Conservation (phyloP, 2,797 vertebrate genomes). For the Chlorospingus flavigularis region DNA sequence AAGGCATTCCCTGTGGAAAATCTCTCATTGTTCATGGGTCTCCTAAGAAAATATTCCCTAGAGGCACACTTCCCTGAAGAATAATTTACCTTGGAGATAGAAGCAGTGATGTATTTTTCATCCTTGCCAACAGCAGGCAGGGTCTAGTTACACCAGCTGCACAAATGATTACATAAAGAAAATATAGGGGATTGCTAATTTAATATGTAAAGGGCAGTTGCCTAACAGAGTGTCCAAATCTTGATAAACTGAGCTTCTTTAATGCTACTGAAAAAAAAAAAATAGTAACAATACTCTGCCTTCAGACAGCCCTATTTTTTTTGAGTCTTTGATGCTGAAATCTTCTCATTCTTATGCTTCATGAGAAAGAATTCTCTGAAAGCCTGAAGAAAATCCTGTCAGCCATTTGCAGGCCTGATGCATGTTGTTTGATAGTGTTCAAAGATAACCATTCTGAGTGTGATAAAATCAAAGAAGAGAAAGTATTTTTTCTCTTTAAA, state of each 20-base stretch:
- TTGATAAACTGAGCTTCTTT: conserved; percentile 11
- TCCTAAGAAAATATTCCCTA: conserved; percentile 62
- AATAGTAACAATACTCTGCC: neutral
- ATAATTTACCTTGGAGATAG: conserved; percentile 52
- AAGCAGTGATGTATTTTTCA: conserved; percentile 61
- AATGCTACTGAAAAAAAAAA: neutral
- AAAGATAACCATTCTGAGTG: neutral
- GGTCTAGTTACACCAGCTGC: conserved; percentile 22
- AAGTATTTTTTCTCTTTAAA: neutral
- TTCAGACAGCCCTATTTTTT: neutral
- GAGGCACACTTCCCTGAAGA: conserved; percentile 55
- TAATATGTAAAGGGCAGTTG: neutral
- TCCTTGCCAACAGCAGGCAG: conserved; percentile 55
- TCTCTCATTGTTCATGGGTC: conserved; percentile 57
- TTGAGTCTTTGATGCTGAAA: neutral
- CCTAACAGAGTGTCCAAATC: neutral
- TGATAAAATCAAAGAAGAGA: neutral
- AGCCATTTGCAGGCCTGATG: neutral
- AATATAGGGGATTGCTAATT: neutral
- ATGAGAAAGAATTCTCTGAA: neutral
- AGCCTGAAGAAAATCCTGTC: conserved; percentile 20
- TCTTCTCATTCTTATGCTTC: neutral
- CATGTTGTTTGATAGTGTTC: neutral
- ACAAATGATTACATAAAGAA: neutral
- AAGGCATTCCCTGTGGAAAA: conserved; percentile 63